Evolutionary conservation across 2,888 invertebrate genomes (phyloP).

Genomic region (Tetragonula carbonaria): DNA sequence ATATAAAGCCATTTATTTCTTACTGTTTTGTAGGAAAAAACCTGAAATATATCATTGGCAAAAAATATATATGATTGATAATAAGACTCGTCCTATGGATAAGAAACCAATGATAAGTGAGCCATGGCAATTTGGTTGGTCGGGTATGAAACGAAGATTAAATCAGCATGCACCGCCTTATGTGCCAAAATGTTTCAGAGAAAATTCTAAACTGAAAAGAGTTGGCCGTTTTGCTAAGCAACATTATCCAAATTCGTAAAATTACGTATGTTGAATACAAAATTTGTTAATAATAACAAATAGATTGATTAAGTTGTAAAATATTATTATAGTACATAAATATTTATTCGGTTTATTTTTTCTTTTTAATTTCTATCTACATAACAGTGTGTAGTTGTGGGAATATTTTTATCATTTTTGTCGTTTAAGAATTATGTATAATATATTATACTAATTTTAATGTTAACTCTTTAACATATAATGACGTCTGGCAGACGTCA

Average conservation of each 20-base stretch:
- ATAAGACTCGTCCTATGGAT: slow-evolving; percentile 89
- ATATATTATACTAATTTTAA: background rate
- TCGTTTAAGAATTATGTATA: background rate
- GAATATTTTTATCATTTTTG: background rate
- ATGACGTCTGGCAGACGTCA: too few species aligned
- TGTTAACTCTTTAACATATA: too few species aligned
- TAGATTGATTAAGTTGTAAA: too few species aligned
- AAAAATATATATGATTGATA: slow-evolving; percentile 90
- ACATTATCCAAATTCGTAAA: slow-evolving; percentile 87
- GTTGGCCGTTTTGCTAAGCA: slow-evolving; percentile 87
- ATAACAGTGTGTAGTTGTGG: too few species aligned
- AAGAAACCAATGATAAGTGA: slow-evolving; percentile 85
- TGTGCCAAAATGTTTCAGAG: slow-evolving; percentile 88
- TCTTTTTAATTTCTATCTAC: too few species aligned
- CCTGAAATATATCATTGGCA: slow-evolving; percentile 94
- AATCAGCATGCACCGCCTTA: slow-evolving; percentile 89
- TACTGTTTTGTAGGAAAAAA: slow-evolving; percentile 79
- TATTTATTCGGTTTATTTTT: too few species aligned
- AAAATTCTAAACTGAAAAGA: slow-evolving; percentile 86
- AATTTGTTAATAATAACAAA: background rate
- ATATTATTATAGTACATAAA: too few species aligned
- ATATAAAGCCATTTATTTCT: background rate
- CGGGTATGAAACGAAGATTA: slow-evolving; percentile 87
- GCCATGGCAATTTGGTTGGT: slow-evolving; percentile 88
- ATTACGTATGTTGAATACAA: background rate